A percentile compares a stretch with the other conserved stretches of the same genome.
These are phyloP conservation scores for Acleris holmiana DNA, from an alignment of 2,888 invertebrate genomes.

Conservation along the genomic window DNA sequence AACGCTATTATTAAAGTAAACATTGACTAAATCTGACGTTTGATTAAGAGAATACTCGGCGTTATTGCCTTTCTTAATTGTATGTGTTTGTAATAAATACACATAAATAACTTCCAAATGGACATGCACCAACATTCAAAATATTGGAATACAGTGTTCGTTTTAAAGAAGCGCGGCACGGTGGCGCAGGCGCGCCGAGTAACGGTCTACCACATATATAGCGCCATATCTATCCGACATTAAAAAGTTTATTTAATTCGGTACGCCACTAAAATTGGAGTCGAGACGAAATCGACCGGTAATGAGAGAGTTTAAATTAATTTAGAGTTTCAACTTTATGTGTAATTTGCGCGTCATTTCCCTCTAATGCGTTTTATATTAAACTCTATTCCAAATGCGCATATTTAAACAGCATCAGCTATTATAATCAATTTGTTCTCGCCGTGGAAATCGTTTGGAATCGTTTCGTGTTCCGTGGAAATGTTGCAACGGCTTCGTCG, in stretches of 20 bases:
- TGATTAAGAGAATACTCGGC: conserved; percentile 74
- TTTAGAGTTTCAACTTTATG: conserved; percentile 55
- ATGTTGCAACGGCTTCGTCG: conserved; percentile 25
- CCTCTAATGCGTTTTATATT: conserved; percentile 55
- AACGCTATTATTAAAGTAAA: conserved; percentile 75
- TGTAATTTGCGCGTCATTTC: conserved; percentile 52
- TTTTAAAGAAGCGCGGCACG: conserved; percentile 43
- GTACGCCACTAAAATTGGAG: conserved; percentile 49
- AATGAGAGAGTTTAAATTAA: conserved; percentile 63
- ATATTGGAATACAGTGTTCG: conserved; percentile 45
- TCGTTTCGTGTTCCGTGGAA: conserved; percentile 45
- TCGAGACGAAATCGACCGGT: conserved; percentile 51
- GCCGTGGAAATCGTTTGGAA: conserved; percentile 51
- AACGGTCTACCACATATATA: conserved; percentile 50
- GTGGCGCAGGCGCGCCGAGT: conserved; percentile 41
- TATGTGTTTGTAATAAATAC: conserved; percentile 58
- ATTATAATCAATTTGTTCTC: conserved; percentile 65
- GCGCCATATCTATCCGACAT: conserved; percentile 44
- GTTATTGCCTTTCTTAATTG: conserved; percentile 58
- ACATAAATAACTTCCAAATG: conserved; percentile 51
- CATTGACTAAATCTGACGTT: conserved; percentile 80
- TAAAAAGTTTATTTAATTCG: conserved; percentile 57
- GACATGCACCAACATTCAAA: conserved; percentile 44
- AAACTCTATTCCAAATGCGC: conserved; percentile 59
- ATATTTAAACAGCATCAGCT: conserved; percentile 54